Conservation (phyloP, 1,140 invertebrate genomes). For the Formica exsecta region DNA sequence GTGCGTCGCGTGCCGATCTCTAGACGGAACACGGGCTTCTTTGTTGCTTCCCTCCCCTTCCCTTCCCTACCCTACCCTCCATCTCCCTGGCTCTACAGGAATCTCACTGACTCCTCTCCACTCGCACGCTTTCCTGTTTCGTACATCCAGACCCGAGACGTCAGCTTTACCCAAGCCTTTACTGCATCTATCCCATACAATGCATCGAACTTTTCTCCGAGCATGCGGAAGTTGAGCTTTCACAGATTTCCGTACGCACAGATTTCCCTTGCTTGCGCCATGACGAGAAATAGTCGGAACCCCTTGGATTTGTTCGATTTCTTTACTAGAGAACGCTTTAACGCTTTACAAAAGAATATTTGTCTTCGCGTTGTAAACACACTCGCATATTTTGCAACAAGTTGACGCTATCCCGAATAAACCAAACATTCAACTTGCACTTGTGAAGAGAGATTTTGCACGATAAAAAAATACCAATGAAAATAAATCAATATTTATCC, state of each 20-base stretch:
- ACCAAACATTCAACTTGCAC: background rate
- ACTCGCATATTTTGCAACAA: background rate
- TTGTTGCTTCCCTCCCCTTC: slow-evolving; percentile 25
- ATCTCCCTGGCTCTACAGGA: slow-evolving; percentile 29
- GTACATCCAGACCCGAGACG: slow-evolving; percentile 41
- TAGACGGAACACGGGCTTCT: slow-evolving; percentile 42
- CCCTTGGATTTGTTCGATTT: slow-evolving; percentile 32
- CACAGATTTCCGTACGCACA: slow-evolving; percentile 48
- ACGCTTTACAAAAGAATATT: slow-evolving; percentile 33
- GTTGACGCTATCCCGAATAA: background rate
- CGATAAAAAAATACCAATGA: background rate
- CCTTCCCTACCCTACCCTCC: too few relatives aligned
- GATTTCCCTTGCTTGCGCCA: slow-evolving; percentile 28
- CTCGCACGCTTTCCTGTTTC: slow-evolving; percentile 41
- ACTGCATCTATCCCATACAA: slow-evolving; percentile 22
- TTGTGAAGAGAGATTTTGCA: background rate
- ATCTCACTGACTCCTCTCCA: slow-evolving; percentile 41
- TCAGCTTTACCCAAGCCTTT: slow-evolving; percentile 46
- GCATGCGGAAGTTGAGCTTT: slow-evolving; percentile 38
- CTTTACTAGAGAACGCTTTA: background rate
- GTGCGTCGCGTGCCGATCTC: slow-evolving; percentile 62
- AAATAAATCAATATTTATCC: background rate
- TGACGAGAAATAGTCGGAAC: background rate
- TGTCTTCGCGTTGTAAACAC: background rate
- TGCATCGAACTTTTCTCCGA: slow-evolving; percentile 34